Base-by-base conservation (phyloP, 2,888 invertebrate species). In the Athripsodes cinereus region DNA sequence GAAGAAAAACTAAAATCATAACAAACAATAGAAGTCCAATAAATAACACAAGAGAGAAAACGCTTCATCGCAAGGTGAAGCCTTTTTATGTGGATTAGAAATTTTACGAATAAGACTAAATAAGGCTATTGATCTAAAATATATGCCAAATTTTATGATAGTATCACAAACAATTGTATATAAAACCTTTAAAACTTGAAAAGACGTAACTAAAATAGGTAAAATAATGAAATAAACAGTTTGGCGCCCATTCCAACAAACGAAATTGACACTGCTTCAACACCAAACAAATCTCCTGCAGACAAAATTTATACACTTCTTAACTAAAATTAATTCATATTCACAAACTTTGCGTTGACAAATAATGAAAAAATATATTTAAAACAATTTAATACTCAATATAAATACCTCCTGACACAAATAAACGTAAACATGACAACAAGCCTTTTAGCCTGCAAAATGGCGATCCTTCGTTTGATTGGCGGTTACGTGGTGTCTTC, bases 341-440 rank as follows among this genome's bases (percentile, higher is more conserved):
- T 47, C 2, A 20, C 5, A 47, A 47, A 47, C 2, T 19, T 6
- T 5, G n/a, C 8, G 16, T 47, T 8, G 18, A 47, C 2, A 47
- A 8, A 8, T 47, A 2, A 19, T 6, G 20, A 5, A 20, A 21
- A 47, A 47, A 19, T 47, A 13, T 2, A 47, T 11, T 20, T 20
- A 19, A 47, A 20, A 20, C 47, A 5, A 8, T 47, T 47, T 46
- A 21, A 47, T 34, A 52, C n/a, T 22, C 47, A 59, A 59, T 52
- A 71, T 74, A n/a, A n/a, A 40, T 56, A 72, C 73, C 71, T 72
- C 71, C 73, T 74, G 60, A 53, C 59, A 61, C 57, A 58, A 55
- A 59, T 57, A 53, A 77, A 78, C 76, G 76, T 78, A 78, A 78
- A 79, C 78, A 79, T 79, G 76, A 78, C 79, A 79, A 78, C 77